Evolutionary conservation across 2,888 invertebrate species (phyloP).

Genomic region (Eupithecia inturbata): DNA sequence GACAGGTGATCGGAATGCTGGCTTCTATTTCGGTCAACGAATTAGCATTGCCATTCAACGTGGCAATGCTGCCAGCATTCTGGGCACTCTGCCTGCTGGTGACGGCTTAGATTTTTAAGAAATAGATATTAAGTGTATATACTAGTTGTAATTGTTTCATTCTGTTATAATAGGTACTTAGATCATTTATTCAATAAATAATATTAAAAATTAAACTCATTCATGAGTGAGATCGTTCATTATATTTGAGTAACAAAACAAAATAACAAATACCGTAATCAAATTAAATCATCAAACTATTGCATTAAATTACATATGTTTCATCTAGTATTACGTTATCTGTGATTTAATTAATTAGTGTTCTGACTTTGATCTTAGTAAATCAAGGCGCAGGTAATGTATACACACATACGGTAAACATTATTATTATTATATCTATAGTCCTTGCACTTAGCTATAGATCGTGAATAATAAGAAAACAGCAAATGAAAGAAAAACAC

Average conservation of each 20-base stretch:
- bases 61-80: too few relatives aligned
- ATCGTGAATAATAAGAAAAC: background rate
- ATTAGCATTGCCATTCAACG: too few relatives aligned
- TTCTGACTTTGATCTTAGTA: constrained; percentile 31
- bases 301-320: background rate
- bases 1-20: too few relatives aligned
- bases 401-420: background rate
- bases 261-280: background rate
- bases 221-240: background rate
- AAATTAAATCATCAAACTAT: background rate
- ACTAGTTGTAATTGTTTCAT: too few relatives aligned
- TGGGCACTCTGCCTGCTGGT: too few relatives aligned
- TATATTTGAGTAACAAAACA: background rate
- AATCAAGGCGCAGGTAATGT: constrained; percentile 6
- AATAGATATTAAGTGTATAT: too few relatives aligned
- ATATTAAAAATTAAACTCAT: too few relatives aligned
- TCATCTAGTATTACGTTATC: background rate
- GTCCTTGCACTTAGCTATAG: background rate
- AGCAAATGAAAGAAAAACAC: background rate
- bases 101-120: too few relatives aligned
- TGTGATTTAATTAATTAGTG: constrained; percentile 25
- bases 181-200: too few relatives aligned
- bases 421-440: background rate
- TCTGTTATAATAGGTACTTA: too few relatives aligned
- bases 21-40: too few relatives aligned